phyloP scores from a whole-genome alignment of 2,888 invertebrate species.

The Sialis lutaria region DNA sequence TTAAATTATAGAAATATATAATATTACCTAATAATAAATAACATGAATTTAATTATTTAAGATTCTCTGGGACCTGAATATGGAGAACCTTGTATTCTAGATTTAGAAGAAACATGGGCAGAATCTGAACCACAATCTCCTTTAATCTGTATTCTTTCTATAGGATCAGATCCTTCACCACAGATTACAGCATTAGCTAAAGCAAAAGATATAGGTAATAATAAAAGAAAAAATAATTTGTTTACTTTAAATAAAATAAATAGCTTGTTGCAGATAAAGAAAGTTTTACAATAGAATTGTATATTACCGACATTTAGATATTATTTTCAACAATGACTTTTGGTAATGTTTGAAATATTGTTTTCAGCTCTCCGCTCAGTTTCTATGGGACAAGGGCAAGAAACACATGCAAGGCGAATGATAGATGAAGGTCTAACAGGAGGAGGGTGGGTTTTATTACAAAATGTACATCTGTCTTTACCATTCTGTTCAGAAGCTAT shows the following conservation, averaged over 20 bases:
- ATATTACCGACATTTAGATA: no score
- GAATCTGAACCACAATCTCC: slow-evolving; percentile 83
- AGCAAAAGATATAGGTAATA: slow-evolving; percentile 63
- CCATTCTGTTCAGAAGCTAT: slow-evolving; percentile 87
- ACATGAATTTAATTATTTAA: slow-evolving; percentile 13
- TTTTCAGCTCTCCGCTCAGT: slow-evolving; percentile 58
- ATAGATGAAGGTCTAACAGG: slow-evolving; percentile 1
- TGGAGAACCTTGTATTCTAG: slow-evolving; percentile 81
- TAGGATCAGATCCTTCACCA: slow-evolving; percentile 93
- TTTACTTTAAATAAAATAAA: neutral
- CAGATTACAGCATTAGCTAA: slow-evolving; percentile 81
- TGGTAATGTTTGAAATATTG: slow-evolving; percentile 2
- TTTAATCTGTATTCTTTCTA: slow-evolving; percentile 80
- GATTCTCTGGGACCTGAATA: slow-evolving; percentile 76
- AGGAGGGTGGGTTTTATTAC: slow-evolving; percentile 87
- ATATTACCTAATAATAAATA: no score
- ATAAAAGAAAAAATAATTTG: neutral
- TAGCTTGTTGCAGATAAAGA: neutral
- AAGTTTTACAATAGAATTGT: neutral
- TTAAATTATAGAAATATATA: neutral
- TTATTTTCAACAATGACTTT: neutral
- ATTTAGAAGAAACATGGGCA: slow-evolving; percentile 75
- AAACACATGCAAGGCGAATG: slow-evolving; percentile 24
- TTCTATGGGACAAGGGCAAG: slow-evolving; percentile 98
- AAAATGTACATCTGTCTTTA: slow-evolving; percentile 90